These are phyloP conservation scores for Ammodytes dubius DNA, from an alignment of 2,113 vertebrate genomes.

Conservation along the genomic window DNA sequence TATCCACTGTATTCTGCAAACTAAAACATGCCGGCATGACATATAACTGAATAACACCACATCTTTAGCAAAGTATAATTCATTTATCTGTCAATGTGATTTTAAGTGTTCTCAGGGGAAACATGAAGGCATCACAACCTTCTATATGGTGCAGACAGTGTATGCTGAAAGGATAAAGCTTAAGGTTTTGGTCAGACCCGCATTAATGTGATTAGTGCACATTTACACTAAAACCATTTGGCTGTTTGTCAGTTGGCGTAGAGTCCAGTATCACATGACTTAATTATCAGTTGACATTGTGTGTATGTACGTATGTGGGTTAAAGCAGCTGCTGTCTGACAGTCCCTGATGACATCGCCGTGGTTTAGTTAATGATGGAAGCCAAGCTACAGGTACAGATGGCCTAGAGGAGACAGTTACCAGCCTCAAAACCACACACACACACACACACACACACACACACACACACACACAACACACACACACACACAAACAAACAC, in stretches of 20 bases:
- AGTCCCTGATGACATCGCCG: conserved; percentile 64
- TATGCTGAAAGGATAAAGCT: no score
- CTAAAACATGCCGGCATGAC: no score
- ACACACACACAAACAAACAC: not conserved
- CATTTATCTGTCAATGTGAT: no score
- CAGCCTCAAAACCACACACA: conserved; percentile 16
- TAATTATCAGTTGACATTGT: conserved; percentile 13
- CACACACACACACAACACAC: conserved; percentile 10
- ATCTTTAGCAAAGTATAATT: no score
- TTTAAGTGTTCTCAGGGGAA: no score
- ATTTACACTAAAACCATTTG: not conserved
- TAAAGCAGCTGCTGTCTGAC: conserved; percentile 39
- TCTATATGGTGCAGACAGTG: not conserved
- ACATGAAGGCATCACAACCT: not conserved
- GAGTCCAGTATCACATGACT: conserved; percentile 32
- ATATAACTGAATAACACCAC: no score
- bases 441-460: conserved; percentile 17
- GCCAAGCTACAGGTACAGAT: conserved; percentile 81
- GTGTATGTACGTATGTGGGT: conserved; percentile 11
- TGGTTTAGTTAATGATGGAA: conserved; percentile 75
- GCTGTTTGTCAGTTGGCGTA: not conserved
- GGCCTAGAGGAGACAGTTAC: conserved; percentile 68
- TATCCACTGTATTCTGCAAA: no score
- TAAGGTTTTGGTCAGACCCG: not conserved
- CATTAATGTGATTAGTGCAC: not conserved